Base-by-base conservation (phyloP, 2,888 invertebrate species). In the Scaptomyza caliginosa region DNA sequence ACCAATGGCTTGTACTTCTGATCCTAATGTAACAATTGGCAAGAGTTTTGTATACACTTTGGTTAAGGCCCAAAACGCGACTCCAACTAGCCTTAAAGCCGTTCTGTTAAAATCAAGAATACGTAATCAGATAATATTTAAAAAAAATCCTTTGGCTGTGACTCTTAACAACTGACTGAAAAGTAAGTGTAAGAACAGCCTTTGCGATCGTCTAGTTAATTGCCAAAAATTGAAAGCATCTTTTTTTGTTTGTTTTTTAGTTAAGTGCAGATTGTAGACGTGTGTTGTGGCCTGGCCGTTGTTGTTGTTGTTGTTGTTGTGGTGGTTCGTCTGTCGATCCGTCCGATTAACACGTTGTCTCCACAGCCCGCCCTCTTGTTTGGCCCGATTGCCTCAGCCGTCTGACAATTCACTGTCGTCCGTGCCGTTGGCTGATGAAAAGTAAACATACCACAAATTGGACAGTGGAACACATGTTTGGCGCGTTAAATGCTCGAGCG, bases 391-490 rank as follows among this genome's bases (percentile, higher is more conserved):
- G 1, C 4, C 21, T 13, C 11, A 19, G n/a, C 4, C 4, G 8
- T 16, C 10, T 10, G 5, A 21, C 21, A 19, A 30, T 5, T 30
- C 5, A 21, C 10, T 32, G 32, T 36, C 30, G 48, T 40, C 38
- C 30, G 70, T 42, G 59, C 42, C 46, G 49, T 52, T 48, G 64
- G 51, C 74, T 85, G 83, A 80, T 82, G 80, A 80, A 84, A 86
- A 78, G 84, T 83, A 86, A 84, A 86, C 84, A 86, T 78, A 78
- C 86, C 84, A 84, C 84, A 85, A 85, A 86, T 86, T 86, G 86
- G 81, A 84, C 86, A 81, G 80, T 83, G 83, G 83, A 86, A 86
- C 87, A 87, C 86, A 87, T 87, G 87, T 87, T 86, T 81, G 87
- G 86, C 84, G 87, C 86, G 86, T 86, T 87, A 86, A 86, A 86